These are phyloP conservation scores for Zeus faber DNA, from an alignment of 2,113 vertebrate genomes.

Conservation along the genomic window DNA sequence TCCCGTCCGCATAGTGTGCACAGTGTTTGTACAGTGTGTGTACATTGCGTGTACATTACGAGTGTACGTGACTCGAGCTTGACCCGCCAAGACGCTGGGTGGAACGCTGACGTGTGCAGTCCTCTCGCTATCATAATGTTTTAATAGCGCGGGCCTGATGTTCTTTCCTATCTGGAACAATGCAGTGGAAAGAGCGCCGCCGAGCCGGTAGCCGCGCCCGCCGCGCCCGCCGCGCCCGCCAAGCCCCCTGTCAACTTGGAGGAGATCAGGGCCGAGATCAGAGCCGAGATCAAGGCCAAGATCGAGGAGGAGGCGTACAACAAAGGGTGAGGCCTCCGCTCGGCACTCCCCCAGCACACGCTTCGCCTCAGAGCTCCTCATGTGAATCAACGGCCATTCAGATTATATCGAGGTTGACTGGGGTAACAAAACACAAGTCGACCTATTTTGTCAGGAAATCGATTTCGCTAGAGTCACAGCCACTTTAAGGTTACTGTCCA, in stretches of 20 bases:
- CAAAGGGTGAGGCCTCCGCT: constrained; percentile 81
- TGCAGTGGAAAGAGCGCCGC: constrained; percentile 83
- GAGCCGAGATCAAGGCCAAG: constrained; percentile 84
- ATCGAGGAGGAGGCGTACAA: constrained; percentile 91
- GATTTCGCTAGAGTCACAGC: too few relatives aligned
- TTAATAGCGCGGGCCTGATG: constrained; percentile 38
- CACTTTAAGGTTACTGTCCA: too few relatives aligned
- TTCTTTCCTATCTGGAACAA: constrained; percentile 72
- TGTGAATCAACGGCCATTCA: too few relatives aligned
- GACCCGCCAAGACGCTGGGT: too few relatives aligned
- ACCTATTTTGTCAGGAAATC: too few relatives aligned
- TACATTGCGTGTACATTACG: too few relatives aligned
- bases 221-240: constrained; percentile 65
- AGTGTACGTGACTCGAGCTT: background rate
- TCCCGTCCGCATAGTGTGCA: constrained; percentile 8
- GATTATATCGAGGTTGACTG: too few relatives aligned
- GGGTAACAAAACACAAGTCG: too few relatives aligned
- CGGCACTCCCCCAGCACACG: too few relatives aligned
- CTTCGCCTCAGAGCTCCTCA: too few relatives aligned
- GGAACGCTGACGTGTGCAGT: background rate
- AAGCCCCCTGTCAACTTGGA: constrained; percentile 73
- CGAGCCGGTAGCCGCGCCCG: constrained; percentile 78
- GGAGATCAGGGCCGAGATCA: constrained; percentile 83
- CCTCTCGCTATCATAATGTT: constrained; percentile 32
- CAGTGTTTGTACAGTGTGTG: too few relatives aligned